phyloP scores from a whole-genome alignment of 2,888 invertebrate species.

The Aspidapion aeneum region DNA sequence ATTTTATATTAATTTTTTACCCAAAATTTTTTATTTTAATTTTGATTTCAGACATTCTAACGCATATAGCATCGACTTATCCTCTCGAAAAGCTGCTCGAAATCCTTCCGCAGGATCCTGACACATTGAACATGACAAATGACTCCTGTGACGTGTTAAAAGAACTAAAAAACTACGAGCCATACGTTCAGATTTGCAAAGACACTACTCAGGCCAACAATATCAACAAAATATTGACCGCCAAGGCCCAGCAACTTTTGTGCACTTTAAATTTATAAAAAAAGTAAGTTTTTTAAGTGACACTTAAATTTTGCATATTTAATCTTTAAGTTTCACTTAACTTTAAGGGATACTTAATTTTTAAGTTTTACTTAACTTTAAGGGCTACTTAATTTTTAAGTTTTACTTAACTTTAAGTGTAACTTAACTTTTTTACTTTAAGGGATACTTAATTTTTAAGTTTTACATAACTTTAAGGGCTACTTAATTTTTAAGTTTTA shows the following conservation, averaged over 20 bases:
- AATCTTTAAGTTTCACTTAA: too few relatives aligned
- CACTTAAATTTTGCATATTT: too few relatives aligned
- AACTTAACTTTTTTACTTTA: too few relatives aligned
- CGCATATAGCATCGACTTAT: slow-evolving; percentile 48
- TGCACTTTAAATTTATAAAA: slow-evolving; percentile 45
- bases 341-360: too few relatives aligned
- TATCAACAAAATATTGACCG: slow-evolving; percentile 56
- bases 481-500: too few relatives aligned
- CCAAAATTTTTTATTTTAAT: slow-evolving; percentile 5
- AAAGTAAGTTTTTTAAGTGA: too few relatives aligned
- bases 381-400: too few relatives aligned
- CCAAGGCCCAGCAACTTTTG: slow-evolving; percentile 56
- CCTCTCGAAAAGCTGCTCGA: slow-evolving; percentile 46
- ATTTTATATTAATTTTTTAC: slow-evolving; percentile 6
- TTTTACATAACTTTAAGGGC: too few relatives aligned
- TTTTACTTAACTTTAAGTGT: too few relatives aligned
- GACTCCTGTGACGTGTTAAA: slow-evolving; percentile 39
- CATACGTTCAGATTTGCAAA: slow-evolving; percentile 51
- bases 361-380: too few relatives aligned
- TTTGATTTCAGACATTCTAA: slow-evolving; percentile 44
- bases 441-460: too few relatives aligned
- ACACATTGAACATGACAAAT: slow-evolving; percentile 31
- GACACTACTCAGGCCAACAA: slow-evolving; percentile 60
- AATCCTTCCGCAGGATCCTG: slow-evolving; percentile 47
- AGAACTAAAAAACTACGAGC: slow-evolving; percentile 47